Evolutionary conservation across 2,797 vertebrate species (phyloP), one percentile per base, ranked within the genome.

Genomic region (Halcyon leucocephala): DNA sequence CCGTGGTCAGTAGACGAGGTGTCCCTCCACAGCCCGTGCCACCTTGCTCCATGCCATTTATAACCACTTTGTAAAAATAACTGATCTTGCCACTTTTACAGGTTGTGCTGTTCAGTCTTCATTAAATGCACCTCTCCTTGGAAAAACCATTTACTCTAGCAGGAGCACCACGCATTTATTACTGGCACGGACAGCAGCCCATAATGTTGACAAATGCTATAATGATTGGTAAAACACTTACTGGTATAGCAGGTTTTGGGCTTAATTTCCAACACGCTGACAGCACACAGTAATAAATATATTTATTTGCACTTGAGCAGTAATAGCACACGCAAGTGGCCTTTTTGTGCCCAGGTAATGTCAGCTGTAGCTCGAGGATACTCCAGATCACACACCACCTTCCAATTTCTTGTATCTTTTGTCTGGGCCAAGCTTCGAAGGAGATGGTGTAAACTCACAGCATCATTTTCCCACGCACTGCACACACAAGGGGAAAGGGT

Each of bases 171-270:
- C 2, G 0, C 55, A 58, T 94, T 96, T 96, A 96, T 93, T 95
- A 91, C 76, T 46, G 89, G 78, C 41, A 24, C 19, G 95, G 93
- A 86, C 76, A 93, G 94, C 71, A 95, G 90, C 77, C 86, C 79
- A 93, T 94, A 95, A 96, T 25, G 51, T 77, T 97, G 96, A 98
- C 79, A 83, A 97, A 97, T 96, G 91, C 78, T 76, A 5, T n/a
- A 94, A 95, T 90, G 90, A 97, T 95, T 52, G 19, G 85, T 74
- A 90, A 94, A 98, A 93, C 82, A 94, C 82, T 96, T 80, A 93
- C 26, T 85, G 84, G 78, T 69, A 91, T 28, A 76, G 83, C 24
- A 82, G 82, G 69, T 69, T 88, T 55, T 76, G 35, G 54, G 85
- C 67, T 95, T 95, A 86, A 96, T 96, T 96, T 86, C 89, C 79